phyloP scores from a whole-genome alignment of 2,797 vertebrate species.

The Silurus lanzhouensis region DNA sequence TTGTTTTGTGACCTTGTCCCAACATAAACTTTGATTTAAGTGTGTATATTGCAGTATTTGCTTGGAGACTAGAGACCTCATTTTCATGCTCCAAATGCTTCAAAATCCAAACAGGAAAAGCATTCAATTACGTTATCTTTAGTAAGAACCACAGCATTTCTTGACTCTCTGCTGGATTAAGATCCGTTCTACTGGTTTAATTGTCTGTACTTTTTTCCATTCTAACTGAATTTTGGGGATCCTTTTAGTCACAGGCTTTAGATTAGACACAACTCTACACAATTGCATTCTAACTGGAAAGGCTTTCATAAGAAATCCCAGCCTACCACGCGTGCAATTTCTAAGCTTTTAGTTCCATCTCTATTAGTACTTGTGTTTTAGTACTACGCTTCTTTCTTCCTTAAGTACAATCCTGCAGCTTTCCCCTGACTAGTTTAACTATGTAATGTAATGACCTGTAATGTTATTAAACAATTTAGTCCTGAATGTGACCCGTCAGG shows the following conservation, averaged over 20 bases:
- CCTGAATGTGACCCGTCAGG: slow-evolving; percentile 36
- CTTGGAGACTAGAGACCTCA: neutral
- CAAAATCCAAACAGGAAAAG: slow-evolving; percentile 47
- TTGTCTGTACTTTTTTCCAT: neutral
- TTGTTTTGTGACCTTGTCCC: slow-evolving; percentile 35
- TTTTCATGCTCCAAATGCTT: slow-evolving; percentile 17
- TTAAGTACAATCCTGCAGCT: neutral
- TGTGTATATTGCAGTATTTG: slow-evolving; percentile 7
- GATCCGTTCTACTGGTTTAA: neutral
- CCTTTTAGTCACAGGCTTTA: neutral
- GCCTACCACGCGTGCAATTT: neutral
- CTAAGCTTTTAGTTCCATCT: neutral
- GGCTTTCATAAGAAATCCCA: neutral
- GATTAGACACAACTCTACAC: neutral
- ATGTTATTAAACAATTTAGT: neutral
- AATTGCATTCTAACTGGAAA: neutral
- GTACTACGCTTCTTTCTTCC: neutral
- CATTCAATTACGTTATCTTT: slow-evolving; percentile 40
- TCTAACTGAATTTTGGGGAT: neutral
- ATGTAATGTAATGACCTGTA: too few relatives aligned
- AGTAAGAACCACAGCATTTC: slow-evolving; percentile 4
- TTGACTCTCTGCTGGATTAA: neutral
- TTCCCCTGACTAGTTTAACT: neutral
- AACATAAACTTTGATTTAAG: slow-evolving; percentile 24
- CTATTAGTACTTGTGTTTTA: neutral